These are phyloP conservation scores for Aegypius monachus DNA, from an alignment of 2,113 vertebrate species.

Conservation along the genomic window DNA sequence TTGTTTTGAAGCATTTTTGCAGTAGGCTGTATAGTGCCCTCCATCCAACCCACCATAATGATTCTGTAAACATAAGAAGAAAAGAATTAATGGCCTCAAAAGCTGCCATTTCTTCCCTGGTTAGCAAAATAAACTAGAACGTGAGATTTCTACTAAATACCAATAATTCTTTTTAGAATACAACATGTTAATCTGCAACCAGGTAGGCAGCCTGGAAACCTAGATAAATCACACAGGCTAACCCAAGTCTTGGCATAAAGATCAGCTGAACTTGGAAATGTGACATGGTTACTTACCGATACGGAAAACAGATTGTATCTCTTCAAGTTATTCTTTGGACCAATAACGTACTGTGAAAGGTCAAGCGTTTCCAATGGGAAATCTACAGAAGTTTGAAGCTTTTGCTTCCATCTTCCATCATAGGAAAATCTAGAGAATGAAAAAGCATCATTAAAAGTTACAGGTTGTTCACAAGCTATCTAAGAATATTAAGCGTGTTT, in stretches of 20 bases:
- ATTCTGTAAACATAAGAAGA: constrained; percentile 75
- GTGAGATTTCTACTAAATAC: neutral
- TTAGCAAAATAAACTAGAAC: neutral
- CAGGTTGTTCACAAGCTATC: neutral
- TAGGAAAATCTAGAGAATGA: constrained; percentile 87
- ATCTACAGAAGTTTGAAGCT: constrained; percentile 93
- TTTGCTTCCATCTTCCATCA: constrained; percentile 97
- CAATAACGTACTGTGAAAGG: constrained; percentile 91
- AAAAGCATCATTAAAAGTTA: neutral
- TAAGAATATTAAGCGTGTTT: neutral
- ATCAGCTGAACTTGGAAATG: neutral
- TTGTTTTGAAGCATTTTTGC: constrained; percentile 86
- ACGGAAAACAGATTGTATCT: constrained; percentile 92
- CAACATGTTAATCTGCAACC: neutral
- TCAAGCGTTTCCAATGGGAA: constrained; percentile 93
- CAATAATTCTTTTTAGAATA: neutral
- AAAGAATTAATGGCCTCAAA: neutral
- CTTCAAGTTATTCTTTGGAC: constrained; percentile 86
- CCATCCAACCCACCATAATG: constrained; percentile 96
- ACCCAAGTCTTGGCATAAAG: neutral
- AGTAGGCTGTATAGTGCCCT: constrained; percentile 97
- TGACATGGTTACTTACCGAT: constrained; percentile 82
- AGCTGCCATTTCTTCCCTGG: neutral
- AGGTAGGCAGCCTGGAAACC: neutral
- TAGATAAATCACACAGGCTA: neutral